Conservation (phyloP, 64 coral and sea anemone species). For the Actinia equina region DNA sequence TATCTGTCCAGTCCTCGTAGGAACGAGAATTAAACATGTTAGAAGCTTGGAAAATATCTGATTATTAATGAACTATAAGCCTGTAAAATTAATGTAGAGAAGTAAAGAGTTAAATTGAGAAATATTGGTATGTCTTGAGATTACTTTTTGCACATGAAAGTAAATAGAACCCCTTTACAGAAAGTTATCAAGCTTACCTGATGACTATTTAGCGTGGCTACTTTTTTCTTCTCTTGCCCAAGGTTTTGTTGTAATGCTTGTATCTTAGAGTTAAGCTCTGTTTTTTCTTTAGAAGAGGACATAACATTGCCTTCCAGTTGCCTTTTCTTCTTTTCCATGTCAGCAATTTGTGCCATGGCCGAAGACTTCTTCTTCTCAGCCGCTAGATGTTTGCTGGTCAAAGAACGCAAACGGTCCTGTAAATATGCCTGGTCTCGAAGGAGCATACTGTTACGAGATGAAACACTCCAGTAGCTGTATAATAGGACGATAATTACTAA, state of each 20-base stretch:
- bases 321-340: background rate
- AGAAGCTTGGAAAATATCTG: background rate
- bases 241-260: background rate
- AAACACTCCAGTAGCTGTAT: constrained; percentile 40
- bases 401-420: constrained; percentile 5
- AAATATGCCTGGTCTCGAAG: constrained; percentile 7
- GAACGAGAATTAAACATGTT: background rate
- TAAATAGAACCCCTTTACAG: no score
- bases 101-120: no score
- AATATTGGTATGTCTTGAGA: background rate
- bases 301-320: background rate
- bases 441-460: constrained; percentile 24
- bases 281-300: background rate
- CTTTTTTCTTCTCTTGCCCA: background rate
- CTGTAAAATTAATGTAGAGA: no score
- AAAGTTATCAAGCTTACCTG: background rate
- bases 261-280: background rate
- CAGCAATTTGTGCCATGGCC: background rate
- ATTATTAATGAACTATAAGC: background rate
- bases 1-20: background rate
- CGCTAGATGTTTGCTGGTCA: background rate
- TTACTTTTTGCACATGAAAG: background rate
- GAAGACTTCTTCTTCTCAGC: background rate
- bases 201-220: background rate
- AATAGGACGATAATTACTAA: constrained; percentile 15